Conservation (phyloP, 2,113 vertebrate species). For the Gambusia affinis region DNA sequence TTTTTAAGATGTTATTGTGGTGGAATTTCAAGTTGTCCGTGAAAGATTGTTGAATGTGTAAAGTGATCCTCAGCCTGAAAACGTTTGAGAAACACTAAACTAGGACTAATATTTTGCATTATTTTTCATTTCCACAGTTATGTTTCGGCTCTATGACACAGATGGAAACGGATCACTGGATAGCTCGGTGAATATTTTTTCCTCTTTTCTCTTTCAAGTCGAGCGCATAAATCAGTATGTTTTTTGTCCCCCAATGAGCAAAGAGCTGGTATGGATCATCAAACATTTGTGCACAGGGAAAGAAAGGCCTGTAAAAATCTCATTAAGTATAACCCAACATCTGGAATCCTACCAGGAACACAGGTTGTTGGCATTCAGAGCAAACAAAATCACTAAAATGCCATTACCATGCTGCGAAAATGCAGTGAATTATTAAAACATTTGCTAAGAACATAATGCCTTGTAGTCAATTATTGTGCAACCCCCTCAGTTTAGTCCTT, state of each 20-base stretch:
- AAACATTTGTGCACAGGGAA: neutral
- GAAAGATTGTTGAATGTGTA: too few species aligned
- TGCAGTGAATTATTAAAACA: neutral
- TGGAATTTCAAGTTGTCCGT: too few species aligned
- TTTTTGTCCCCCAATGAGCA: neutral
- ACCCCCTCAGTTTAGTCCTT: neutral
- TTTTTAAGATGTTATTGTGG: too few species aligned
- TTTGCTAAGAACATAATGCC: neutral
- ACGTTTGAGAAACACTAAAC: too few species aligned
- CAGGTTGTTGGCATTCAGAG: neutral
- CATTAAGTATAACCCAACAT: neutral
- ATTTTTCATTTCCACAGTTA: constrained; percentile 82
- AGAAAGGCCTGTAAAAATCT: neutral
- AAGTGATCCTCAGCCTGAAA: too few species aligned
- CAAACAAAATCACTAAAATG: too few species aligned
- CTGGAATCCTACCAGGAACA: neutral
- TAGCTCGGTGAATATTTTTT: constrained; percentile 85
- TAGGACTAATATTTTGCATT: constrained; percentile 6
- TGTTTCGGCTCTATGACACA: constrained; percentile 94
- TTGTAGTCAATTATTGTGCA: neutral
- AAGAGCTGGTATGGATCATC: neutral
- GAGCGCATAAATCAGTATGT: neutral
- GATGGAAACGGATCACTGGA: constrained; percentile 94
- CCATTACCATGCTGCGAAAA: neutral
- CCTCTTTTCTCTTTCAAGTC: neutral